Evolutionary conservation across 2,888 invertebrate genomes (phyloP).

Genomic region (Thysanoteuthis rhombus): DNA sequence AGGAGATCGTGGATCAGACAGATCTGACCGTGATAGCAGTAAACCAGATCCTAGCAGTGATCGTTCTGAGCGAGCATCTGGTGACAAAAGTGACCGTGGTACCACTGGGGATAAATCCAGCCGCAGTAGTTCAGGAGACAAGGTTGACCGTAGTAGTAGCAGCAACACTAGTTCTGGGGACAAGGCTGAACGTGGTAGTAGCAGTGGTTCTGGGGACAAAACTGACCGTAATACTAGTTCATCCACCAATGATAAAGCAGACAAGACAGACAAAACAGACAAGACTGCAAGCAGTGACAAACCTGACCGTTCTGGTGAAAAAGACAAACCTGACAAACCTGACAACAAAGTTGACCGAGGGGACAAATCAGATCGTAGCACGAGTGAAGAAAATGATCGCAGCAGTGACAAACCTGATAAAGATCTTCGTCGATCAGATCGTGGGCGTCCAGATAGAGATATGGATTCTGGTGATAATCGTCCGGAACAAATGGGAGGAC

Average conservation of each 20-base stretch:
- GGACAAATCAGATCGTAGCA: not conserved
- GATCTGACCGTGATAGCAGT: not conserved
- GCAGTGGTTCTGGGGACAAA: not conserved
- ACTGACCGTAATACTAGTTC: not conserved
- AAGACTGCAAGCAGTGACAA: not conserved
- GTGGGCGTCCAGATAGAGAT: not conserved
- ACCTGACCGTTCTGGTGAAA: not conserved
- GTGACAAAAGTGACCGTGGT: not conserved
- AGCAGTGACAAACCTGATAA: constrained; percentile 12
- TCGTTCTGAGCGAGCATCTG: not conserved
- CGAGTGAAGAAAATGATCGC: not conserved
- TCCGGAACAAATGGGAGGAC: not conserved
- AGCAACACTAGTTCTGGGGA: not conserved
- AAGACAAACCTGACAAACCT: not conserved
- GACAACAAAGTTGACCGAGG: not conserved
- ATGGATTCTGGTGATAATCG: constrained; percentile 14
- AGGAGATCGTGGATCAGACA: not conserved
- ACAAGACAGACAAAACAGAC: not conserved
- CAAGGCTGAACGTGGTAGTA: not conserved
- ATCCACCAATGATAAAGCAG: not conserved
- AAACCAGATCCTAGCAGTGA: not conserved
- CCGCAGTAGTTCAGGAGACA: not conserved
- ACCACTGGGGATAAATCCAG: not conserved
- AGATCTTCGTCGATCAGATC: not conserved
- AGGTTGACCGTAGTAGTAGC: not conserved